phyloP scores from a whole-genome alignment of 2,797 vertebrate genomes.

The Galaxias olidus region DNA sequence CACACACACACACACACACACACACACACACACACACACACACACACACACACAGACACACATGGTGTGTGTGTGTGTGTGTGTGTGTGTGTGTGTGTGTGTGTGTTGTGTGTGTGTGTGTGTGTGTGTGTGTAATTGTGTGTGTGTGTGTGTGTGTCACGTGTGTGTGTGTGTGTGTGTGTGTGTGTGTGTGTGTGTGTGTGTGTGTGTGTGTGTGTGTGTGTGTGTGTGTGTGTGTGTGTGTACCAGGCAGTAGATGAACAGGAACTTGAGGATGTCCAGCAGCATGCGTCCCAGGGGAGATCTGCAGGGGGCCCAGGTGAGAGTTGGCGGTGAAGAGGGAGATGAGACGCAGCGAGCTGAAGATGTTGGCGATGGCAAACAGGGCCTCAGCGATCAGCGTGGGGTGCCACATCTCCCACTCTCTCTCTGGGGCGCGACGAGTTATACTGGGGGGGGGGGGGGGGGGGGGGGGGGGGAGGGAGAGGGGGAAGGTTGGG shows the following conservation, averaged over 20 bases:
- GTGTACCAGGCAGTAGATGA: slow-evolving; percentile 92
- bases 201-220: background rate
- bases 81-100: too few species aligned
- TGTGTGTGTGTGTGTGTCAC: too few species aligned
- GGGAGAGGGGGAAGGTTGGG: too few species aligned
- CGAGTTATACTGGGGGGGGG: slow-evolving; percentile 84
- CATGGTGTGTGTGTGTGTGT: too few species aligned
- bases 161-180: background rate
- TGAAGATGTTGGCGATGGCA: slow-evolving; percentile 98
- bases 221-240: background rate
- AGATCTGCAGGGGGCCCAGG: slow-evolving; percentile 96
- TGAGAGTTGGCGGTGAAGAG: slow-evolving; percentile 98
- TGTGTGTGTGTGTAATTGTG: background rate
- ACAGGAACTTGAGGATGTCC: slow-evolving; percentile 98
- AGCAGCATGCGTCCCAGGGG: slow-evolving; percentile 95
- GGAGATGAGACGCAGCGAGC: slow-evolving; percentile 94
- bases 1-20: slow-evolving; percentile 4
- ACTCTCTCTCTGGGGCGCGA: slow-evolving; percentile 95
- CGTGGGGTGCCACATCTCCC: slow-evolving; percentile 99
- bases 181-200: too few species aligned
- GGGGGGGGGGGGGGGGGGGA: background rate
- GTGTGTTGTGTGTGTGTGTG: background rate
- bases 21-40: background rate
- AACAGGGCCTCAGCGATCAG: slow-evolving; percentile 96
- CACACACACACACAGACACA: background rate